Percentiles rank a stretch among this genome's conserved stretches.
Evolutionary conservation across 2,113 vertebrate genomes (phyloP).

Genomic region (Polypterus senegalus): DNA sequence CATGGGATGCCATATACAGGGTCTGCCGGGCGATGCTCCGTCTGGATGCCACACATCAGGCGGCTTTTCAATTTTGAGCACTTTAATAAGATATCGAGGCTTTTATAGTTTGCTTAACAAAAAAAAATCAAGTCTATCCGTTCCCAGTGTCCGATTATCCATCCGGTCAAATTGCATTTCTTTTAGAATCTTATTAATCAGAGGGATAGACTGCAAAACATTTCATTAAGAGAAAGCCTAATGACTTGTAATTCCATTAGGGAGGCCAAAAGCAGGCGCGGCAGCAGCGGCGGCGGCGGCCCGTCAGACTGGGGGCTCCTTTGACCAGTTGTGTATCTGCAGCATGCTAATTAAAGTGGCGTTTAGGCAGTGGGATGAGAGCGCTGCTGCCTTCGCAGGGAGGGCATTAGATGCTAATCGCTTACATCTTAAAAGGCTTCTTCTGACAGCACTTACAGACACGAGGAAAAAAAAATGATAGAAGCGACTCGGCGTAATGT

Average conservation of each 20-base stretch:
- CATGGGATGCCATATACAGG: too few relatives aligned
- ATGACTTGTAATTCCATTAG: slow-evolving; percentile 29
- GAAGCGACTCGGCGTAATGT: slow-evolving; percentile 41
- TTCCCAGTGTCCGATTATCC: too few relatives aligned
- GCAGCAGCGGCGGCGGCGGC: slow-evolving; percentile 15
- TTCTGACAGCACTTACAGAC: slow-evolving; percentile 35
- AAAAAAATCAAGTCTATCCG: too few relatives aligned
- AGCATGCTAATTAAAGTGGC: slow-evolving; percentile 33
- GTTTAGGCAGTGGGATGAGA: slow-evolving; percentile 18
- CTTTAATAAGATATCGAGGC: too few relatives aligned
- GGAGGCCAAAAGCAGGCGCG: slow-evolving; percentile 25
- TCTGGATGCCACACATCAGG: too few relatives aligned
- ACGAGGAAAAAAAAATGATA: slow-evolving; percentile 38
- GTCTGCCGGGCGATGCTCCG: too few relatives aligned
- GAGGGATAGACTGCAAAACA: slow-evolving; percentile 9
- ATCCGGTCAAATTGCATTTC: too few relatives aligned
- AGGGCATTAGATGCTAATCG: slow-evolving; percentile 32
- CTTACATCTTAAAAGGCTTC: slow-evolving; percentile 34
- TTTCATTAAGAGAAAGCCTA: slow-evolving; percentile 15
- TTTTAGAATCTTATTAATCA: too few relatives aligned
- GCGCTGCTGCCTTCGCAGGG: slow-evolving; percentile 25
- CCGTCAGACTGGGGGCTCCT: slow-evolving; percentile 29
- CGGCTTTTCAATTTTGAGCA: too few relatives aligned
- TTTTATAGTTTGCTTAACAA: too few relatives aligned
- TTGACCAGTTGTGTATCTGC: slow-evolving; percentile 22